Evolutionary conservation across 1,140 invertebrate species (phyloP).

Genomic region (Onthophagus taurus): DNA sequence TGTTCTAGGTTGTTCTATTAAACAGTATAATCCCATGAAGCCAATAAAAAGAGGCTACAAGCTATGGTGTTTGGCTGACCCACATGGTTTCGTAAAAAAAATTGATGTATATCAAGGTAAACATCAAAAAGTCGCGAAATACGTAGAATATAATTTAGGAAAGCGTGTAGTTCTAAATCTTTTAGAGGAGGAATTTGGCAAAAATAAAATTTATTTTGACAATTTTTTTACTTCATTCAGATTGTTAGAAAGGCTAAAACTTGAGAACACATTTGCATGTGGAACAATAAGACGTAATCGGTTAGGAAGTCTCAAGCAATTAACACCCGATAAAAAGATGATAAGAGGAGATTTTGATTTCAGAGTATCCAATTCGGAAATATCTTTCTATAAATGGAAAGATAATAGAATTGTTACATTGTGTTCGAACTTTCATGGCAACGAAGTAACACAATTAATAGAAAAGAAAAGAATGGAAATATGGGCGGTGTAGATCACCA

Average conservation of each 20-base stretch:
- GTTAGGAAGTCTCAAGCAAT: slow-evolving; percentile 18
- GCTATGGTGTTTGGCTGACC: not conserved
- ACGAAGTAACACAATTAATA: slow-evolving; percentile 24
- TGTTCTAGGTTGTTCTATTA: too few relatives aligned
- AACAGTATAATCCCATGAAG: too few relatives aligned
- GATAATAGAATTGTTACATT: slow-evolving; percentile 34
- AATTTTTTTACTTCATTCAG: slow-evolving; percentile 17
- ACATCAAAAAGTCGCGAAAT: not conserved
- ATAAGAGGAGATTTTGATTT: slow-evolving; percentile 28
- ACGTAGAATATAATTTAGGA: not conserved
- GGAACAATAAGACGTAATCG: slow-evolving; percentile 32
- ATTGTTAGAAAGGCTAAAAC: slow-evolving; percentile 22
- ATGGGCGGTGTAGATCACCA: slow-evolving; percentile 26
- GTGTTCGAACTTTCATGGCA: slow-evolving; percentile 35
- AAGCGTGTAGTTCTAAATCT: not conserved
- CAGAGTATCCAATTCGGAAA: slow-evolving; percentile 26
- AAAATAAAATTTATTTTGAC: slow-evolving; percentile 1
- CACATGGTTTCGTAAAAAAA: not conserved
- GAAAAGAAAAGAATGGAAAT: slow-evolving; percentile 26
- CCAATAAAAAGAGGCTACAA: too few relatives aligned
- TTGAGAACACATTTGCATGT: slow-evolving; percentile 26
- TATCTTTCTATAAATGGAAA: slow-evolving; percentile 33
- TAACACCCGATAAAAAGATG: not conserved
- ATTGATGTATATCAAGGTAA: not conserved
- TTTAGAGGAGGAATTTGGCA: not conserved